A percentile compares a stretch with the other conserved stretches of the same genome.
phyloP scores from a whole-genome alignment of 2,113 vertebrate genomes.

The Barnardius zonarius region DNA sequence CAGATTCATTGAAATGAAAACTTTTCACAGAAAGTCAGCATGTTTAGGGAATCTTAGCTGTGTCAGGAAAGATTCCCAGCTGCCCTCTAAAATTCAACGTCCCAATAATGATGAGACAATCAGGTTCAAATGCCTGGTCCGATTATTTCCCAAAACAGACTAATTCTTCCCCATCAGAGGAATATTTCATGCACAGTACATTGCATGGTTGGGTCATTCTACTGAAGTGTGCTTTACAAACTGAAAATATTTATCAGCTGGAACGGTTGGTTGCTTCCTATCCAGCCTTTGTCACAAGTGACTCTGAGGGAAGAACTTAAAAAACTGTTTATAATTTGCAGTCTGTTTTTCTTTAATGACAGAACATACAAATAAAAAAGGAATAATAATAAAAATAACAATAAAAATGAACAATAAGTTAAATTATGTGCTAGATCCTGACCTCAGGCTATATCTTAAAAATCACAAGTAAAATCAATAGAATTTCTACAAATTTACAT shows the following conservation, averaged over 20 bases:
- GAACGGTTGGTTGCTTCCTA: not conserved
- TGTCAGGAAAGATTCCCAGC: not conserved
- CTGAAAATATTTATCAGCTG: not conserved
- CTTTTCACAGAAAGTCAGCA: not conserved
- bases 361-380: not conserved
- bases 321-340: not conserved
- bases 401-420: not conserved
- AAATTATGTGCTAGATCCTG: not conserved
- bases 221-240: not conserved
- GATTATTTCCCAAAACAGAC: not conserved
- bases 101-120: not conserved
- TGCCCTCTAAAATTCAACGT: not conserved
- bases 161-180: not conserved
- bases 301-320: not conserved
- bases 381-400: not conserved
- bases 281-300: not conserved
- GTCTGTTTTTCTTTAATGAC: not conserved
- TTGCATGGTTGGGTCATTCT: not conserved
- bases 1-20: not conserved
- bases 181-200: not conserved
- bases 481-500: not conserved
- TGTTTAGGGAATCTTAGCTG: not conserved
- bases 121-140: not conserved
- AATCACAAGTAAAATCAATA: not conserved
- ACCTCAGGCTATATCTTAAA: not conserved